A percentile compares a stretch with the other conserved stretches of the same genome.
phyloP scores from a whole-genome alignment of 2,888 invertebrate species.

The Zaprionus bogoriensis region DNA sequence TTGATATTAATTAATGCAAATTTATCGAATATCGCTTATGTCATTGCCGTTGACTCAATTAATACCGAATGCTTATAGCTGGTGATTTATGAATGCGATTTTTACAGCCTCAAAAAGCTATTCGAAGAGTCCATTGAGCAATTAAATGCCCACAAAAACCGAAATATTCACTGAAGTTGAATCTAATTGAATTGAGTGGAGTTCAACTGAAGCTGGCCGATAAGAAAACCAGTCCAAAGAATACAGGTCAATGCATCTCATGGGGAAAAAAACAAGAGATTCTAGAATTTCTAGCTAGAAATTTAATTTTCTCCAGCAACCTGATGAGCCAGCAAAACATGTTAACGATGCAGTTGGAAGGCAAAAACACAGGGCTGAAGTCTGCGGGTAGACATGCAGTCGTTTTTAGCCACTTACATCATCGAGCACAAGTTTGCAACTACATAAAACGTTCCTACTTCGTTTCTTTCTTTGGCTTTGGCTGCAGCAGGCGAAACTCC shows the following conservation, averaged over 20 bases:
- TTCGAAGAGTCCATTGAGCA: neutral
- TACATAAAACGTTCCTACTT: conserved; percentile 53
- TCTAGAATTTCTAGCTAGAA: conserved; percentile 15
- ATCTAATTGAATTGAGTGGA: neutral
- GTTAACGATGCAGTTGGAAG: conserved; percentile 49
- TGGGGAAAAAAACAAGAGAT: neutral
- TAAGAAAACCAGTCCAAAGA: conserved; percentile 14
- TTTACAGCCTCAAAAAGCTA: neutral
- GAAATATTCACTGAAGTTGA: neutral
- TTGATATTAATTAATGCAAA: conserved; percentile 13
- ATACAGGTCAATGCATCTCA: conserved; percentile 58
- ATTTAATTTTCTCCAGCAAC: conserved; percentile 38
- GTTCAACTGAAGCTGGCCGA: conserved; percentile 8
- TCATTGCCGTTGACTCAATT: conserved; percentile 5
- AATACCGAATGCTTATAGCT: neutral
- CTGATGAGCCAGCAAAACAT: conserved; percentile 41
- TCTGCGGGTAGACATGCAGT: conserved; percentile 3
- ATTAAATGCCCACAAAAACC: neutral
- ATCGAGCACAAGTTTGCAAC: conserved; percentile 69
- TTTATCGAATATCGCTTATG: conserved; percentile 14
- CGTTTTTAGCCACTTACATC: conserved; percentile 65
- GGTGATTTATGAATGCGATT: conserved; percentile 11
- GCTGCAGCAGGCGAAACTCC: neutral
- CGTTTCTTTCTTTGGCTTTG: neutral
- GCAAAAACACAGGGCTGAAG: neutral